Conservation (phyloP, 2,113 vertebrate species). For the Xiphias gladius region DNA sequence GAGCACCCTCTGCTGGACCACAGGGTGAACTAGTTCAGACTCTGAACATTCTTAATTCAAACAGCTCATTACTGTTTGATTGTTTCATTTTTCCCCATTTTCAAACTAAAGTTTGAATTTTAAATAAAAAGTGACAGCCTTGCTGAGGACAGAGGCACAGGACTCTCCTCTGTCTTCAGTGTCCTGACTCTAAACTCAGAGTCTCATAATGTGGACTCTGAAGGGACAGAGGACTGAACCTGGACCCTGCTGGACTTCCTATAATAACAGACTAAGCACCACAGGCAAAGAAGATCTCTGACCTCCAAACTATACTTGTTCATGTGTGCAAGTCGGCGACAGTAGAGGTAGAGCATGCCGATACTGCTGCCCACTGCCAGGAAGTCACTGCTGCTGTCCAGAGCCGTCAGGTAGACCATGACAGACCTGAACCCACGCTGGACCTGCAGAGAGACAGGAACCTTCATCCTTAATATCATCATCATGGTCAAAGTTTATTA, state of each 20-base stretch:
- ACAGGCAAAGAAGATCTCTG: conserved; percentile 40
- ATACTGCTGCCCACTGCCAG: conserved; percentile 97
- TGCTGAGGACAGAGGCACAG: too few relatives aligned
- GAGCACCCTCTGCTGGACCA: not conserved
- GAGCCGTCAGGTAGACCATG: conserved; percentile 93
- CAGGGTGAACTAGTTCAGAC: too few relatives aligned
- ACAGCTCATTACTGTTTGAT: too few relatives aligned
- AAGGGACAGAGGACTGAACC: too few relatives aligned
- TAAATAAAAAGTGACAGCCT: too few relatives aligned
- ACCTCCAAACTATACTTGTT: conserved; percentile 97
- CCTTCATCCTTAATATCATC: not conserved
- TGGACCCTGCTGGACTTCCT: not conserved
- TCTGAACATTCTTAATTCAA: too few relatives aligned
- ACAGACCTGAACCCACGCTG: conserved; percentile 95
- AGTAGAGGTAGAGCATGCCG: conserved; percentile 97
- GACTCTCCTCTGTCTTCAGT: too few relatives aligned
- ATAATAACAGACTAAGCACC: not conserved
- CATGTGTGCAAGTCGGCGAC: conserved; percentile 91
- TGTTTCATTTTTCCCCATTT: too few relatives aligned
- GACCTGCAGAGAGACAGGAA: conserved; percentile 70
- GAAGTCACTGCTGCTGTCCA: conserved; percentile 94
- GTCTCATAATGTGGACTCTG: too few relatives aligned
- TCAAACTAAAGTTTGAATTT: too few relatives aligned
- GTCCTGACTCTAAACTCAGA: too few relatives aligned
- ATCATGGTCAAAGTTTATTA: not conserved